Percentiles rank a stretch among this genome's conserved stretches.
Evolutionary conservation across 2,113 vertebrate genomes (phyloP).

Genomic region (Tachycineta bicolor): DNA sequence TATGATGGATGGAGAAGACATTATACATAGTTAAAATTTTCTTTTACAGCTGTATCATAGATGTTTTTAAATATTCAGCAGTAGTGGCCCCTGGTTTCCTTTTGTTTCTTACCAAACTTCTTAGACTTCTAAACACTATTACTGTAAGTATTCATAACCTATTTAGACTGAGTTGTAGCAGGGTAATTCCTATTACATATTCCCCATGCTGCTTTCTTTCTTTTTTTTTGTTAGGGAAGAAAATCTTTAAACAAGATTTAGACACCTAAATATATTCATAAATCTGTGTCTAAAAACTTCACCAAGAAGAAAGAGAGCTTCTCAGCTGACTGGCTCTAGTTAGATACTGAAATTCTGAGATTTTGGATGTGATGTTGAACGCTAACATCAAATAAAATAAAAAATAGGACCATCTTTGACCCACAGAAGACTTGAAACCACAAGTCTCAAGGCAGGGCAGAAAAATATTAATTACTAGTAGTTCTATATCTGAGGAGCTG

Average conservation of each 20-base stretch:
- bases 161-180: not conserved
- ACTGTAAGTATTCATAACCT: constrained; percentile 10
- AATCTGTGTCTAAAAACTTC: not conserved
- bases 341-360: not conserved
- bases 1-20: not conserved
- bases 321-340: not conserved
- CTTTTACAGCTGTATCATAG: constrained; percentile 9
- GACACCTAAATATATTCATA: not conserved
- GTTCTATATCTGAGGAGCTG: not conserved
- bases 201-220: not conserved
- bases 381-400: not conserved
- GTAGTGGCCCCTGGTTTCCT: constrained; percentile 28
- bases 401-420: not conserved
- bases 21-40: not conserved
- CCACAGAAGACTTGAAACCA: not conserved
- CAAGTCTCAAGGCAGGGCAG: not conserved
- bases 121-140: constrained; percentile 54
- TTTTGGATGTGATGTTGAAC: not conserved
- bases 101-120: constrained; percentile 25
- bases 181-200: not conserved
- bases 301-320: not conserved
- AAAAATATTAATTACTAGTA: not conserved
- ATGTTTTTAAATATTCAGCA: not conserved
- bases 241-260: not conserved
- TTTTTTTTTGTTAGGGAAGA: not conserved